A percentile compares a stretch with the other conserved stretches of the same genome.
Conservation (phyloP, 2,888 invertebrate species). For the Globia sparganii region DNA sequence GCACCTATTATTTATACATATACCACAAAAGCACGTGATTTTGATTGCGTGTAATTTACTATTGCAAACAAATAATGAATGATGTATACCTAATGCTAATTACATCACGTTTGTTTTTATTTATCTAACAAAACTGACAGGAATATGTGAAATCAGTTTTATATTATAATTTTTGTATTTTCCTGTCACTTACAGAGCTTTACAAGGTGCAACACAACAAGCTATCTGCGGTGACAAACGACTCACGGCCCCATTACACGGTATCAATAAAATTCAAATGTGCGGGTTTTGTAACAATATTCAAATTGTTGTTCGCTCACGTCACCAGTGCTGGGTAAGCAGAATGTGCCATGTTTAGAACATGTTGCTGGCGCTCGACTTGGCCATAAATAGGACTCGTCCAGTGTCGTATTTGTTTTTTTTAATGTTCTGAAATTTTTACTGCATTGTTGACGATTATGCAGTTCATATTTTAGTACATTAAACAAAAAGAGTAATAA, state of each 20-base stretch:
- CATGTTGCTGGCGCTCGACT: too few relatives aligned
- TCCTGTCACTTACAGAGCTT: not conserved
- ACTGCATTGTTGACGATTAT: too few relatives aligned
- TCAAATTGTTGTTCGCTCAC: conserved; percentile 30
- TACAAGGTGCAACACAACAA: not conserved
- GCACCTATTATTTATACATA: too few relatives aligned
- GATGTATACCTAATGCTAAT: too few relatives aligned
- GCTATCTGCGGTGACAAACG: not conserved
- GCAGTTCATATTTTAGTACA: not conserved
- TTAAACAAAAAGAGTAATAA: not conserved
- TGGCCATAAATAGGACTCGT: not conserved
- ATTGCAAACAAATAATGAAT: too few relatives aligned
- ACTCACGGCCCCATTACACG: not conserved
- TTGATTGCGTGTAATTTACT: too few relatives aligned
- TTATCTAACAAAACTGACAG: too few relatives aligned
- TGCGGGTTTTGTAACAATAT: conserved; percentile 34
- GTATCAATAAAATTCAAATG: not conserved
- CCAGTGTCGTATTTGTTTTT: not conserved
- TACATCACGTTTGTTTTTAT: too few relatives aligned
- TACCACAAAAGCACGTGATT: too few relatives aligned
- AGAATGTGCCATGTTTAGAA: not conserved
- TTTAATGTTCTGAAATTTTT: conserved; percentile 15
- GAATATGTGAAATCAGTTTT: too few relatives aligned
- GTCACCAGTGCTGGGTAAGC: conserved; percentile 3
- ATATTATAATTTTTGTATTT: too few relatives aligned